Percentiles rank a stretch among this genome's conserved stretches.
These are phyloP conservation scores for Arion vulgaris DNA, from an alignment of 1,140 invertebrate species.

Conservation along the genomic window DNA sequence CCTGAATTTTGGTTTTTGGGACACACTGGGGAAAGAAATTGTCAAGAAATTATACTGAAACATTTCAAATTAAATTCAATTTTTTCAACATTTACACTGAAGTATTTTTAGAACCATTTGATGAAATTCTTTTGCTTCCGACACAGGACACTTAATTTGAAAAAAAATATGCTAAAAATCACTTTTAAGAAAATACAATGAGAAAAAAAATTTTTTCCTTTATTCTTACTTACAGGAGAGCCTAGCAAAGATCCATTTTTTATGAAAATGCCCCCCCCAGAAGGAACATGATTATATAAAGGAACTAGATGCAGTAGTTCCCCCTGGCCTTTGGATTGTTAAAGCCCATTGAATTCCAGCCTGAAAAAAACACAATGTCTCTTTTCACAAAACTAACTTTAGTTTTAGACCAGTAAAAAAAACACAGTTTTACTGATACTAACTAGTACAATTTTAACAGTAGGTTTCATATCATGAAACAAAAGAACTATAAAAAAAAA, in stretches of 20 bases:
- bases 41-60: not conserved
- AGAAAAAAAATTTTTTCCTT: too few relatives aligned
- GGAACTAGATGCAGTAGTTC: constrained; percentile 48
- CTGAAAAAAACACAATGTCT: constrained; percentile 42
- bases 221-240: constrained; percentile 50
- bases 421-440: too few relatives aligned
- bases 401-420: too few relatives aligned
- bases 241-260: constrained; percentile 56
- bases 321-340: constrained; percentile 47
- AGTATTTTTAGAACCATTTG: not conserved
- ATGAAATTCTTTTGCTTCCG: too few relatives aligned
- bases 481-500: too few relatives aligned
- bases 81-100: not conserved
- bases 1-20: constrained; percentile 57
- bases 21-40: constrained; percentile 43
- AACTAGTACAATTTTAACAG: too few relatives aligned
- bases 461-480: too few relatives aligned
- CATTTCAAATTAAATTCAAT: not conserved
- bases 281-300: constrained; percentile 47
- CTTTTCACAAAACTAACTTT: not conserved
- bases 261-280: constrained; percentile 53
- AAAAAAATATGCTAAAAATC: too few relatives aligned
- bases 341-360: constrained; percentile 60
- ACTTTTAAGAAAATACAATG: too few relatives aligned
- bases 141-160: too few relatives aligned